These are phyloP conservation scores for Homarus gammarus DNA, from an alignment of 2,888 invertebrate genomes.

Conservation along the genomic window DNA sequence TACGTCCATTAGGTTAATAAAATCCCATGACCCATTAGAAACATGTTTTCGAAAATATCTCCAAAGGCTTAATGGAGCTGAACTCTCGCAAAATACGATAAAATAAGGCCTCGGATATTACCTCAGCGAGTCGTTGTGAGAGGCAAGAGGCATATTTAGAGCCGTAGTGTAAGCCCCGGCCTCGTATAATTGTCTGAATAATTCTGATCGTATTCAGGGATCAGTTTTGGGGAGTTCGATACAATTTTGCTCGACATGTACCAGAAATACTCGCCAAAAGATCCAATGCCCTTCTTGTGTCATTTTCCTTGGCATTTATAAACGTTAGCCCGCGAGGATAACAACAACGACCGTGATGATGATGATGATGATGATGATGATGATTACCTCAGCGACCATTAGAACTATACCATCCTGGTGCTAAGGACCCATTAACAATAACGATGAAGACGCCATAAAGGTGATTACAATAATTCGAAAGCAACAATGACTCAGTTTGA, in stretches of 20 bases:
- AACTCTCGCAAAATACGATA: slow-evolving; percentile 63
- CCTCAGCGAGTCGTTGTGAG: slow-evolving; percentile 62
- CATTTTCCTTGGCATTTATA: too few species aligned
- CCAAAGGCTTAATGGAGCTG: slow-evolving; percentile 49
- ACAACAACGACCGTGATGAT: too few species aligned
- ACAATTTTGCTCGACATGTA: background rate
- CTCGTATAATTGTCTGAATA: slow-evolving; percentile 71
- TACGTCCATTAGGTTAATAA: slow-evolving; percentile 56
- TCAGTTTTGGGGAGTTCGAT: slow-evolving; percentile 19
- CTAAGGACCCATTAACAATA: background rate
- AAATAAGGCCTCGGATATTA: slow-evolving; percentile 67
- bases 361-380: too few species aligned
- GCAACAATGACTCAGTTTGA: slow-evolving; percentile 54
- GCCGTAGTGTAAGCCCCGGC: slow-evolving; percentile 50
- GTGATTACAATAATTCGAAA: slow-evolving; percentile 33
- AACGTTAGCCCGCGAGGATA: background rate
- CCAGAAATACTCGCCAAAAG: background rate
- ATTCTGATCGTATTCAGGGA: slow-evolving; percentile 66
- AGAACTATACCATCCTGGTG: background rate
- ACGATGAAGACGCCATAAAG: slow-evolving; percentile 24
- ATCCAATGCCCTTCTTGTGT: background rate
- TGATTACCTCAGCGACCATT: too few species aligned
- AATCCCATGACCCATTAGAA: slow-evolving; percentile 57
- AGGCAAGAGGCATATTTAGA: slow-evolving; percentile 60
- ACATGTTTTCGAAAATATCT: slow-evolving; percentile 66